Evolutionary conservation across 2,113 vertebrate genomes (phyloP).

Genomic region (Cyrtonyx montezumae): DNA sequence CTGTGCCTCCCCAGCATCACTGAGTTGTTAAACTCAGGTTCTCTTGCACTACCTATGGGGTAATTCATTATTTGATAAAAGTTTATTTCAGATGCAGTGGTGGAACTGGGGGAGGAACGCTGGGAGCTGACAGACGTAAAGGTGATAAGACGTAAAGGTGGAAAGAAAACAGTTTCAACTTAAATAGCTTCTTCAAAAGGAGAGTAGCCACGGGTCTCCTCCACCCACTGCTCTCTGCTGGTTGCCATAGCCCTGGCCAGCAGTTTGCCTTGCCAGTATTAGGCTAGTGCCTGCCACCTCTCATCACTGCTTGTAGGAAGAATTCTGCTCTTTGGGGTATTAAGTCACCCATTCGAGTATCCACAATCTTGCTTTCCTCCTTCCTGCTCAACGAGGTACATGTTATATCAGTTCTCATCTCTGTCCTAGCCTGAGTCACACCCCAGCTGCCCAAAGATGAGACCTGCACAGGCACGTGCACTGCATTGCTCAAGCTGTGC

Average conservation of each 20-base stretch:
- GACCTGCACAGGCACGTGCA: neutral
- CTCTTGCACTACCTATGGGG: neutral
- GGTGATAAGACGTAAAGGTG: too few species aligned
- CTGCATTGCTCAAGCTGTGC: neutral
- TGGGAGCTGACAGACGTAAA: accelerated
- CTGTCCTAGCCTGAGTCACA: neutral
- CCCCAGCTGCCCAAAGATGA: neutral
- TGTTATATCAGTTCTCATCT: neutral
- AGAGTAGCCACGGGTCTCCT: neutral
- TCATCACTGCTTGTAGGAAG: conserved; percentile 23
- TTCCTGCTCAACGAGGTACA: neutral
- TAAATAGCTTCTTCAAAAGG: neutral
- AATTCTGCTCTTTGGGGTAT: neutral
- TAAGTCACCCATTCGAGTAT: conserved; percentile 40
- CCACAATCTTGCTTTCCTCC: conserved; percentile 23
- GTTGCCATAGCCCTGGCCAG: neutral
- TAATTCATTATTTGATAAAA: neutral
- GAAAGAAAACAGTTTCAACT: neutral
- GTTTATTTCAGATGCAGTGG: neutral
- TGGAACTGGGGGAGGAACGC: neutral
- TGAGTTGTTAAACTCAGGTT: neutral
- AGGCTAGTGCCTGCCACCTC: neutral
- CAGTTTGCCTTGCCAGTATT: conserved; percentile 26
- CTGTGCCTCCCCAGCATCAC: neutral
- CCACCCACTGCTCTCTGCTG: neutral